A percentile compares a stretch with the other conserved stretches of the same genome.
phyloP scores from a whole-genome alignment of 2,797 vertebrate species.

The Neomorphus geoffroyi region DNA sequence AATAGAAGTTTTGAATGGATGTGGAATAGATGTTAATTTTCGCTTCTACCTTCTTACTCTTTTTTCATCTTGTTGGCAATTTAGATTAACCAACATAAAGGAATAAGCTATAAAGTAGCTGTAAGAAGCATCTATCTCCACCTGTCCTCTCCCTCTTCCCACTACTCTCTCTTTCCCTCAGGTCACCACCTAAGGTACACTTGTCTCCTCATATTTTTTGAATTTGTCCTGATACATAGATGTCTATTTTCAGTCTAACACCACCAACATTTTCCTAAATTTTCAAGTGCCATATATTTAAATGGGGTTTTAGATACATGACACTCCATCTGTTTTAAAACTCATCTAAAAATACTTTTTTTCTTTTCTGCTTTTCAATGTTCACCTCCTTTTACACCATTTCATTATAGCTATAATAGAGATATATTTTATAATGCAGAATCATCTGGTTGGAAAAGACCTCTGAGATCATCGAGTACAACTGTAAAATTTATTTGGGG shows the following conservation, averaged over 20 bases:
- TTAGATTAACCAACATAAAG: not conserved
- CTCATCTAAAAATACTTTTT: slow-evolving; percentile 9
- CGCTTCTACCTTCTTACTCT: not conserved
- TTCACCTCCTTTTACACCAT: not conserved
- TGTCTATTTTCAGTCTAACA: slow-evolving; percentile 29
- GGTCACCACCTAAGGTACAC: not conserved
- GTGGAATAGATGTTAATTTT: not conserved
- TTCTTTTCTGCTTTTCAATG: not conserved
- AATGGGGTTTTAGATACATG: not conserved
- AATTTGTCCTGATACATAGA: not conserved
- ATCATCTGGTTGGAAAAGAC: too few relatives aligned
- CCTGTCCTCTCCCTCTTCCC: not conserved
- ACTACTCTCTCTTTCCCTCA: not conserved
- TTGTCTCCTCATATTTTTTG: not conserved
- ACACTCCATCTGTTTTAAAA: slow-evolving; percentile 39
- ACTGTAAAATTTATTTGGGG: not conserved
- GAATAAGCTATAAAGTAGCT: not conserved
- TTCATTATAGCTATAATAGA: not conserved
- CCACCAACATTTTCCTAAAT: slow-evolving; percentile 2
- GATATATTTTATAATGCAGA: not conserved
- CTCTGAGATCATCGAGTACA: too few relatives aligned
- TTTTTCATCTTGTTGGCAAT: not conserved
- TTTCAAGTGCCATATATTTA: slow-evolving; percentile 23
- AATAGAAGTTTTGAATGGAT: not conserved
- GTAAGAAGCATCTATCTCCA: not conserved